Evolutionary conservation across 2,888 invertebrate species (phyloP).

Genomic region (Andrena minutula): DNA sequence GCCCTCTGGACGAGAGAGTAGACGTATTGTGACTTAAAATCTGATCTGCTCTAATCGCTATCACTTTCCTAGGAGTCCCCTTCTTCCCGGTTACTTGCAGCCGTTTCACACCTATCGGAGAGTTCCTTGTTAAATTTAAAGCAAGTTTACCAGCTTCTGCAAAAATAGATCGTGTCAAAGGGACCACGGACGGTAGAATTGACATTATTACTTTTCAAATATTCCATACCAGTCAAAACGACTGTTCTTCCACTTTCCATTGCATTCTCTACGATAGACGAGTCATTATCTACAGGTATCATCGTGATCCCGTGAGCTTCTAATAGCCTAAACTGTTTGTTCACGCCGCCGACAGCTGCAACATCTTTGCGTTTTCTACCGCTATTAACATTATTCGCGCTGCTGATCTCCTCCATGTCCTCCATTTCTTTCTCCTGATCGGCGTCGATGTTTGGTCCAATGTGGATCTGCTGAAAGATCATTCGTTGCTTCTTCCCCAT

Average conservation of each 20-base stretch:
- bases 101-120: slow-evolving; percentile 81
- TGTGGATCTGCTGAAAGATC: slow-evolving; percentile 81
- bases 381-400: slow-evolving; percentile 66
- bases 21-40: slow-evolving; percentile 83
- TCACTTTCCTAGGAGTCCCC: slow-evolving; percentile 85
- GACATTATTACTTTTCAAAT: neutral
- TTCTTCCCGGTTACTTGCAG: slow-evolving; percentile 81
- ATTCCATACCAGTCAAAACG: slow-evolving; percentile 89
- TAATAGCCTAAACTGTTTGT: slow-evolving; percentile 88
- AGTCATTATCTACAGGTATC: slow-evolving; percentile 91
- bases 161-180: slow-evolving; percentile 49
- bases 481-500: slow-evolving; percentile 79
- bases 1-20: slow-evolving; percentile 77
- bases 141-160: slow-evolving; percentile 92
- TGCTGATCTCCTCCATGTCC: slow-evolving; percentile 69
- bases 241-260: slow-evolving; percentile 95
- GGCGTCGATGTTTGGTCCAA: slow-evolving; percentile 74
- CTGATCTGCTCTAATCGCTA: slow-evolving; percentile 86
- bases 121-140: slow-evolving; percentile 87
- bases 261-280: slow-evolving; percentile 90
- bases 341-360: slow-evolving; percentile 75
- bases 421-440: slow-evolving; percentile 77
- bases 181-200: slow-evolving; percentile 16
- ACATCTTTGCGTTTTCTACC: slow-evolving; percentile 78
- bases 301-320: slow-evolving; percentile 95